Conservation (phyloP, 2,113 vertebrate species). For the Rousettus leschenaultii region DNA sequence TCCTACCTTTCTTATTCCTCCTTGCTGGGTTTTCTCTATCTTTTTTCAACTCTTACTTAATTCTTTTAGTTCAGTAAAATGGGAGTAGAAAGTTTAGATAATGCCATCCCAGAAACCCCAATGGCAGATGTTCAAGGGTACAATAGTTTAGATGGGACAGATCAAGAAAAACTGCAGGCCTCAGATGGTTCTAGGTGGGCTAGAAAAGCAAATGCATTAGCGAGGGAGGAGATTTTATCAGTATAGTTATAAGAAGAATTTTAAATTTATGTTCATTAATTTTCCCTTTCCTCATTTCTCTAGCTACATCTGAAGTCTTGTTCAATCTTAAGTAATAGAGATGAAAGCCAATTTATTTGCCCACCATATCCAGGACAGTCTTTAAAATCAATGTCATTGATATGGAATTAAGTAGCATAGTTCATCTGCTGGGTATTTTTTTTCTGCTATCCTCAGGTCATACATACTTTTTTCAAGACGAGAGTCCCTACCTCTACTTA, state of each 20-base stretch:
- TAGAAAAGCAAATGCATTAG: neutral
- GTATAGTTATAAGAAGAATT: neutral
- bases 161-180: neutral
- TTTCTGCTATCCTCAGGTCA: neutral
- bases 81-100: neutral
- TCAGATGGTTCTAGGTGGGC: neutral
- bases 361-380: neutral
- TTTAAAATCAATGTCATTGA: neutral
- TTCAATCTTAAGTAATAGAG: neutral
- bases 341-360: neutral
- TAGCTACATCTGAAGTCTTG: neutral
- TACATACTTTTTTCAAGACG: neutral
- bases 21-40: neutral
- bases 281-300: slow-evolving; percentile 8
- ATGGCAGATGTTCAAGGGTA: neutral
- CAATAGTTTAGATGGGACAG: accelerated
- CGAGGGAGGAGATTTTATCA: neutral
- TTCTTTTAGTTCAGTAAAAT: neutral
- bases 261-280: slow-evolving; percentile 24
- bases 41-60: neutral
- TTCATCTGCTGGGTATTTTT: neutral
- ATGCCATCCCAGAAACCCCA: neutral
- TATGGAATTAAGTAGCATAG: neutral
- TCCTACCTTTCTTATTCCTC: neutral
- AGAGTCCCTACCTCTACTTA: neutral